phyloP scores from a whole-genome alignment of 1,140 invertebrate genomes.

The Drosophila eugracilis region DNA sequence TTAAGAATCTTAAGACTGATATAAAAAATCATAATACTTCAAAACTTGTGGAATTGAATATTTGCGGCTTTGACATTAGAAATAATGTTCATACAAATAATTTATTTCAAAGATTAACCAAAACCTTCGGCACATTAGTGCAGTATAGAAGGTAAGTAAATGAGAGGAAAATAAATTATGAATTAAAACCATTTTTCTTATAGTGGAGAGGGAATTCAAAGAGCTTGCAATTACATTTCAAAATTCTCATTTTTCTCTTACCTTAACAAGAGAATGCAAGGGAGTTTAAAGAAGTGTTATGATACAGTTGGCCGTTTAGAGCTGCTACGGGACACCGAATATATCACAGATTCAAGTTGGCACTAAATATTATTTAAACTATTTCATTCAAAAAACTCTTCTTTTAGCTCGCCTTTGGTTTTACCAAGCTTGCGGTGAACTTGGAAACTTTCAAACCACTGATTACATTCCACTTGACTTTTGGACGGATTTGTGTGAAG shows the following conservation, averaged over 20 bases:
- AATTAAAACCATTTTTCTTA: not conserved
- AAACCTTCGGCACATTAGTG: not conserved
- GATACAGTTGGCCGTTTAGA: not conserved
- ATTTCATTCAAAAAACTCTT: not conserved
- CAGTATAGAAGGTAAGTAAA: conserved; percentile 3
- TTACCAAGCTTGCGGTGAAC: conserved; percentile 35
- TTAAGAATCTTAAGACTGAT: not conserved
- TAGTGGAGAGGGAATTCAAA: not conserved
- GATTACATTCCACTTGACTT: not conserved
- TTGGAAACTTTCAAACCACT: conserved; percentile 31
- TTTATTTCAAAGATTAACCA: not conserved
- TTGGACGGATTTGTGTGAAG: not conserved
- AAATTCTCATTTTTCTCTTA: not conserved
- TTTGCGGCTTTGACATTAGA: conserved; percentile 1
- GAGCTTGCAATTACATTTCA: not conserved
- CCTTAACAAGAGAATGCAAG: not conserved
- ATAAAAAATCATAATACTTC: not conserved
- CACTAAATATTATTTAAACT: not conserved
- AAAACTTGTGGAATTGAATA: conserved; percentile 5
- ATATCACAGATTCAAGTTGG: conserved; percentile 2
- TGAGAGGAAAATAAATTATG: not conserved
- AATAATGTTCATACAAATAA: not conserved
- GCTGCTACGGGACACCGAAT: not conserved
- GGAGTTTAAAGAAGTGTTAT: not conserved
- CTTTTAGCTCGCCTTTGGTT: conserved; percentile 34